Percentiles rank a stretch among this genome's conserved stretches.
These are phyloP conservation scores for Indicator indicator DNA, from an alignment of 2,113 vertebrate species.

Conservation along the genomic window DNA sequence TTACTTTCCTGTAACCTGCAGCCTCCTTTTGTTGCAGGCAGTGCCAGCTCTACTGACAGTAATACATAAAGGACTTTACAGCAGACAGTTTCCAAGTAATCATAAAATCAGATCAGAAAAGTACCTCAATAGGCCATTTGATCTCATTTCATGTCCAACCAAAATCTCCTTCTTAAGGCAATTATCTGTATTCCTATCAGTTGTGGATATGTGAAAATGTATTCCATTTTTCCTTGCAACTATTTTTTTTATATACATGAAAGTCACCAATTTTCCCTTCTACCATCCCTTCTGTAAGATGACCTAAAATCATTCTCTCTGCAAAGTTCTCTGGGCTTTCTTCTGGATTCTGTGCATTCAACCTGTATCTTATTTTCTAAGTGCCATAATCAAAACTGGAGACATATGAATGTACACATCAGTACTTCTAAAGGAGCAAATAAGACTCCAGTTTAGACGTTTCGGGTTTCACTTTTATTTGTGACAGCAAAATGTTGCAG, in stretches of 20 bases:
- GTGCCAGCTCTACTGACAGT: not conserved
- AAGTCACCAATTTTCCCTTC: not conserved
- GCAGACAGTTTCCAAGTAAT: not conserved
- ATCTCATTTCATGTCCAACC: not conserved
- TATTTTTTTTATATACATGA: not conserved
- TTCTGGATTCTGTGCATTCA: not conserved
- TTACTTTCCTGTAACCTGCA: not conserved
- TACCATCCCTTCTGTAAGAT: not conserved
- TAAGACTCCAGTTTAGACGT: not conserved
- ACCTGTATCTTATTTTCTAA: not conserved
- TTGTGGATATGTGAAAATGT: not conserved
- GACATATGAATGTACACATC: fast-evolving
- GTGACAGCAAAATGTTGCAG: not conserved
- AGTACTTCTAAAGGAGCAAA: not conserved
- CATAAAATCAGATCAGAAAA: not conserved
- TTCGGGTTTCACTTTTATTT: not conserved
- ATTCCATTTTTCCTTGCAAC: not conserved
- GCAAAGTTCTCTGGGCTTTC: not conserved
- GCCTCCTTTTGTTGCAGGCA: not conserved
- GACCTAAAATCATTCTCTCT: not conserved
- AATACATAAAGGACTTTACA: not conserved
- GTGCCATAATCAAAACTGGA: not conserved
- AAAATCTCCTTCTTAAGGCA: not conserved
- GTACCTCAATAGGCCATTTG: not conserved
- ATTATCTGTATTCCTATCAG: not conserved